Evolutionary conservation across 1,140 invertebrate genomes (phyloP), one percentile per base, ranked within the genome.

Genomic region (Megalonaias nervosa): DNA sequence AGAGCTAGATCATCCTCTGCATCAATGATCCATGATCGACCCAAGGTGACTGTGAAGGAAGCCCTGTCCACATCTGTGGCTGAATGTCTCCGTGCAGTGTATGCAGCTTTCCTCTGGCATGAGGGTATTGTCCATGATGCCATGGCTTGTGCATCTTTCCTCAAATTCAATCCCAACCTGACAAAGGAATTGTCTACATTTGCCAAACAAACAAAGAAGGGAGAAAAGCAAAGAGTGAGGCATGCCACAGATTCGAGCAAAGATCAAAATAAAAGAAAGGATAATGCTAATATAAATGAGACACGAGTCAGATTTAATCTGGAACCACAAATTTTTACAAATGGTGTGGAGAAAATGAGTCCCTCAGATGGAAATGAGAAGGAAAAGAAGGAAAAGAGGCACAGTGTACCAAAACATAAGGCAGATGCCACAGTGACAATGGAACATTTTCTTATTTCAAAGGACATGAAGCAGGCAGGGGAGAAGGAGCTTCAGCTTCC

Each of bases 71-170:
- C 97, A 0, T 97, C 96, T 0, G 94, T 98, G 21, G 97, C 97
- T 0, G 97, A 99, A 89, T 96, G 96, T 85, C 91, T 98, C 9
- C 92, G 98, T 12, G 95, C 97, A 0, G 95, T 98, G 0, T 99
- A 99, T 91, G 97, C 97, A 0, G 97, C 98, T 0, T 95, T 99
- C 85, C 90, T 99, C 2, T 99, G 97, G 97, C 98, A 99, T 90
- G 97, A 99, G 92, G 97, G 96, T 2, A 95, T 99, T 62, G 96
- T 98, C 0, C 97, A 98, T 89, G 98, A 99, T 79, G 97, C 97
- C 11, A 99, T 99, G 95, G 97, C 97, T 0, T 98, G 97, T 88
- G 97, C 97, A 1, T 97, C 97, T 9, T 99, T 97, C 88, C 92
- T 99, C 0, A 98, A 98, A 91, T 99, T 99, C 88, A 97, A 98